A percentile compares a stretch with the other conserved stretches of the same genome.
Conservation (phyloP, 1,140 invertebrate species). For the Drosophila dunni region DNA sequence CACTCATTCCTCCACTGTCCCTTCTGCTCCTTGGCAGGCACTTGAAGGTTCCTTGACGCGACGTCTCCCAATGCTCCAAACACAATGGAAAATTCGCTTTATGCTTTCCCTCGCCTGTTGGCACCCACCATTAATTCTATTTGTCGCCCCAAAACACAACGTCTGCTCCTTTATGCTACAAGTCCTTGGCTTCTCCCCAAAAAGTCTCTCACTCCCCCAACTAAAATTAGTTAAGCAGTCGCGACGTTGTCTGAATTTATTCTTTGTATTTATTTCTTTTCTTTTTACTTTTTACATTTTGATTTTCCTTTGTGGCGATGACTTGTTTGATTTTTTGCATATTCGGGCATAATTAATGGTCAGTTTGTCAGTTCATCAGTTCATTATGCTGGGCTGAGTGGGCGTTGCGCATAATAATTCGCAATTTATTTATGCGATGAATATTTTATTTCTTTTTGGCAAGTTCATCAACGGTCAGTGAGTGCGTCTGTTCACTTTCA, state of each 20-base stretch:
- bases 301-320: background rate
- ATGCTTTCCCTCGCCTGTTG: slow-evolving; percentile 50
- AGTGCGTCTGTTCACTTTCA: slow-evolving; percentile 12
- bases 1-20: background rate
- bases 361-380: slow-evolving; percentile 62
- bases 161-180: slow-evolving; percentile 38
- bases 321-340: slow-evolving; percentile 32
- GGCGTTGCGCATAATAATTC: slow-evolving; percentile 59
- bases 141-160: slow-evolving; percentile 28
- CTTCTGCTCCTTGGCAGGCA: slow-evolving; percentile 21
- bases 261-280: slow-evolving; percentile 37
- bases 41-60: slow-evolving; percentile 76
- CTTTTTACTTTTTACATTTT: slow-evolving; percentile 27
- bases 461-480: slow-evolving; percentile 28
- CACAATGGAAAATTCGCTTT: slow-evolving; percentile 59
- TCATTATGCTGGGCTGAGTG: slow-evolving; percentile 15
- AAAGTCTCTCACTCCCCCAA: slow-evolving; percentile 1
- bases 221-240: slow-evolving; percentile 59
- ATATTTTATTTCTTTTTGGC: background rate
- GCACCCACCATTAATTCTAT: slow-evolving; percentile 65
- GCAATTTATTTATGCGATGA: slow-evolving; percentile 36
- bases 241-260: slow-evolving; percentile 58
- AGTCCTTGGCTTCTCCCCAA: slow-evolving; percentile 8
- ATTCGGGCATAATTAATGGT: slow-evolving; percentile 70
- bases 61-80: slow-evolving; percentile 20